Base-by-base conservation (phyloP, 1,140 invertebrate genomes). In the Popillia japonica region DNA sequence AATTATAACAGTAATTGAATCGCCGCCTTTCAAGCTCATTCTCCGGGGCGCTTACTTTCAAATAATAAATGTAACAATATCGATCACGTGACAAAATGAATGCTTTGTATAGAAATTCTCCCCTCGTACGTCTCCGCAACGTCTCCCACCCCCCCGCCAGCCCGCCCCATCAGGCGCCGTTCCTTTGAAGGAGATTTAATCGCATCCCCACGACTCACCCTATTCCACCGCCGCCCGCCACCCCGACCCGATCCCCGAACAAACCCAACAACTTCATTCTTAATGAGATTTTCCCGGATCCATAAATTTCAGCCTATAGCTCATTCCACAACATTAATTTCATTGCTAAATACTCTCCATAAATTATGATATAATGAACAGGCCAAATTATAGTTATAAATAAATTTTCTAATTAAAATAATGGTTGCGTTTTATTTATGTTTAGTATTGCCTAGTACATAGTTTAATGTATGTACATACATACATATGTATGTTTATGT, bases 241-340 rank as follows among this genome's bases (percentile, higher is more conserved):
- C 40, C 68, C 79, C 73, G 72, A 81, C 61, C 48, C 76, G 73
- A 80, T 82, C 83, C 81, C 76, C 82, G 82, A 85, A 84, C 84
- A 85, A 79, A 84, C 84, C 84, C 84, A 84, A 85, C 84, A 85
- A 85, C 84, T 85, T 84, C 85, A 86, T 86, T 86, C 85, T 86
- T 86, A 86, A 86, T 86, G 85, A 86, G 85, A 86, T 86, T 85
- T 86, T 83, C 84, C 84, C 85, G 84, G 85, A 85, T 86, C 85
- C 85, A 86, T 86, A 86, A 86, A 86, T 86, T 86, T 85, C 84
- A 82, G 84, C 83, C 85, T 83, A 86, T 85, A 84, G 83, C 84
- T 85, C 85, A 86, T 86, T 86, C 86, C 85, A 83, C 80, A 84
- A 86, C 86, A 86, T 85, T 86, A 86, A 86, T 85, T 86, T 85